Evolutionary conservation across 2,888 invertebrate genomes (phyloP).

Genomic region (Cantharis lateralis): DNA sequence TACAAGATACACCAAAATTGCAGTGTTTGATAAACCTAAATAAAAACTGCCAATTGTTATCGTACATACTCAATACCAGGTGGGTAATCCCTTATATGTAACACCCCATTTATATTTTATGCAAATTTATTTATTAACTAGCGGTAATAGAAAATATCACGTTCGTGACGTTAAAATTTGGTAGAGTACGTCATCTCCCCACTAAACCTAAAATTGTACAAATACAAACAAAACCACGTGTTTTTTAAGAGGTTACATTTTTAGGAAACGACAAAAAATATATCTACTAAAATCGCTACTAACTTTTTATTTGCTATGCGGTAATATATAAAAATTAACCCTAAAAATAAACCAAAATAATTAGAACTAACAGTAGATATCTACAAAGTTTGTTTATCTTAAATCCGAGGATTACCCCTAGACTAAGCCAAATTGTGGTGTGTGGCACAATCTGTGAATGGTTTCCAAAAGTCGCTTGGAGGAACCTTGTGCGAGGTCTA

Average conservation of each 20-base stretch:
- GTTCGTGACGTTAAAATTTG: background rate
- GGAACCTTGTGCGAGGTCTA: background rate
- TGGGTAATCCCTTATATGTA: background rate
- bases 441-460: background rate
- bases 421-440: background rate
- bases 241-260: conserved; percentile 1
- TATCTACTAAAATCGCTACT: background rate
- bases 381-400: background rate
- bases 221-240: background rate
- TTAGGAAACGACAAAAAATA: background rate
- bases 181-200: background rate
- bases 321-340: background rate
- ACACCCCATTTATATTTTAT: background rate
- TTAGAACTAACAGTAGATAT: background rate
- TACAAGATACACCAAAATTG: background rate
- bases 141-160: background rate
- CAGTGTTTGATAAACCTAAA: background rate
- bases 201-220: background rate
- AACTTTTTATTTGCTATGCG: background rate
- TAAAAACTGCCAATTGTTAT: too few relatives aligned
- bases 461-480: background rate
- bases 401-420: background rate
- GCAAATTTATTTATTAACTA: background rate
- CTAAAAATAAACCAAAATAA: background rate
- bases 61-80: background rate